Evolutionary conservation across 2,113 vertebrate species (phyloP).

Genomic region (Verasper variegatus): DNA sequence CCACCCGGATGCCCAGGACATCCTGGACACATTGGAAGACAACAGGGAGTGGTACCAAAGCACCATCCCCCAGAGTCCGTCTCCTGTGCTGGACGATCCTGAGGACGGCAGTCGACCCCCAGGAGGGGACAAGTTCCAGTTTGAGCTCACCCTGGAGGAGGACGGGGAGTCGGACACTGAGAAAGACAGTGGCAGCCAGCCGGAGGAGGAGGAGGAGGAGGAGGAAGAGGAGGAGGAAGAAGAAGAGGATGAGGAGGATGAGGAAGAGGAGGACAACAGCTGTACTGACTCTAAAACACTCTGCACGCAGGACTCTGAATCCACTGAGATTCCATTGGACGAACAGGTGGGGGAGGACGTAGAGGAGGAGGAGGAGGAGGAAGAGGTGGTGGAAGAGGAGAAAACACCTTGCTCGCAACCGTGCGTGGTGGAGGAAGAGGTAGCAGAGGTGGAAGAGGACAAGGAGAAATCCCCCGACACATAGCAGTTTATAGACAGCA

Average conservation of each 20-base stretch:
- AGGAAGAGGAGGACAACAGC: slow-evolving; percentile 89
- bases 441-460: slow-evolving; percentile 83
- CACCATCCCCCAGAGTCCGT: slow-evolving; percentile 99
- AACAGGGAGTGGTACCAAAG: slow-evolving; percentile 99
- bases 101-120: slow-evolving; percentile 89
- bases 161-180: slow-evolving; percentile 96
- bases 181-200: slow-evolving; percentile 96
- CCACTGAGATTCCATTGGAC: slow-evolving; percentile 95
- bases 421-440: slow-evolving; percentile 83
- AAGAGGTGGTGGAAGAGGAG: slow-evolving; percentile 82
- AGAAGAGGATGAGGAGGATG: slow-evolving; percentile 83
- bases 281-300: slow-evolving; percentile 98
- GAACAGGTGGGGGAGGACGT: slow-evolving; percentile 93
- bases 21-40: slow-evolving; percentile 97
- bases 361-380: slow-evolving; percentile 85
- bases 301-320: slow-evolving; percentile 98
- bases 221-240: slow-evolving; percentile 89
- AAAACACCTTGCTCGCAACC: slow-evolving; percentile 81
- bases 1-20: slow-evolving; percentile 97
- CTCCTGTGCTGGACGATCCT: slow-evolving; percentile 91
- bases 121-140: slow-evolving; percentile 97
- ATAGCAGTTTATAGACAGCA: slow-evolving; percentile 86
- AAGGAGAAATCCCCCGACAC: slow-evolving; percentile 85
- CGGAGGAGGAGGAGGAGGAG: slow-evolving; percentile 86
- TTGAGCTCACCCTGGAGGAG: slow-evolving; percentile 97